Conservation (phyloP, 2,113 vertebrate species). For the Lota lota region DNA sequence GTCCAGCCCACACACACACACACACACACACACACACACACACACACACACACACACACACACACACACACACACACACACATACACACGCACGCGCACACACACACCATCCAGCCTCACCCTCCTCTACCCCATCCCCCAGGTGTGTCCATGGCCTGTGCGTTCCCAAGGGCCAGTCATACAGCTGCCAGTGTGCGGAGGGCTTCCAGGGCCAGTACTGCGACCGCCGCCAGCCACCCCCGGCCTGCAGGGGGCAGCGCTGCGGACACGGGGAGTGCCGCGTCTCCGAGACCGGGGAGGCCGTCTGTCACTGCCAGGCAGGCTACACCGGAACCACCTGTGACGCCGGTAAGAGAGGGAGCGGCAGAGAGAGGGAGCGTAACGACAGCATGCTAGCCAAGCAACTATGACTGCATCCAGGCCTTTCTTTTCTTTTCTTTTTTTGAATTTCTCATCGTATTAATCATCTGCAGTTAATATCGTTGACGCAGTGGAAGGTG, state of each 20-base stretch:
- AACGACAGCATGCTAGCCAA: too few species aligned
- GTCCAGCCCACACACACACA: not conserved
- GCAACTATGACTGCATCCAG: too few species aligned
- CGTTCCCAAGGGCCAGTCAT: slow-evolving; percentile 70
- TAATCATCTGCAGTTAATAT: too few species aligned
- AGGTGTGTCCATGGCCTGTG: slow-evolving; percentile 89
- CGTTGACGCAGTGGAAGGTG: too few species aligned
- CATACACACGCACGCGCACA: not conserved
- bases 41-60: not conserved
- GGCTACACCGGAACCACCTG: slow-evolving; percentile 82
- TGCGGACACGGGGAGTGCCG: slow-evolving; percentile 89
- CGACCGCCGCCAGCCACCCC: slow-evolving; percentile 80
- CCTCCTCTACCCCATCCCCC: slow-evolving; percentile 5
- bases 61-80: not conserved
- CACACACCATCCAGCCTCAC: not conserved
- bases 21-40: not conserved
- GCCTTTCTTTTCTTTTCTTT: too few species aligned
- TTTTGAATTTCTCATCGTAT: too few species aligned
- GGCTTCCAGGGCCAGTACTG: slow-evolving; percentile 85
- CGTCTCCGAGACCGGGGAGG: slow-evolving; percentile 76
- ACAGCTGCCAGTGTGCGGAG: slow-evolving; percentile 84
- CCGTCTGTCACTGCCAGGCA: slow-evolving; percentile 83
- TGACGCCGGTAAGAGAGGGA: slow-evolving; percentile 77
- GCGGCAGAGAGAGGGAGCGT: not conserved
- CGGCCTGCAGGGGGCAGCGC: slow-evolving; percentile 80